Conservation (phyloP, 2,797 vertebrate genomes). For the Diplodus puntazzo region DNA sequence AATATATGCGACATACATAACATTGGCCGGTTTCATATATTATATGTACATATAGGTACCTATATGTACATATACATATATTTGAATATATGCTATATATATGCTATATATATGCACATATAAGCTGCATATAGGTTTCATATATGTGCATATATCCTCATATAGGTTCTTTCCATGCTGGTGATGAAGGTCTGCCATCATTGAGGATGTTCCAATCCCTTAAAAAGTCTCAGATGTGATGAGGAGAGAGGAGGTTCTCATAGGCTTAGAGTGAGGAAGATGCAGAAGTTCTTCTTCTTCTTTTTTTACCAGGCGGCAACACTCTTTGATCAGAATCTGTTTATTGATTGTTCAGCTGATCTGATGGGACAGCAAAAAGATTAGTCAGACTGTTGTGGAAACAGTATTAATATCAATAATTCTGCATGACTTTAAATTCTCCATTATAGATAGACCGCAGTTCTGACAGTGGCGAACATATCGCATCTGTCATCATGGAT, state of each 20-base stretch:
- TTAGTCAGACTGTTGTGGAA: neutral
- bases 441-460: neutral
- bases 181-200: slow-evolving; percentile 4
- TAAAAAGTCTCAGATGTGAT: neutral
- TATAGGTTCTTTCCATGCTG: too few relatives aligned
- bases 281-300: neutral
- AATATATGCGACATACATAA: too few relatives aligned
- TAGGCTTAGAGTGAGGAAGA: neutral
- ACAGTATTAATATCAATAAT: neutral
- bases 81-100: too few relatives aligned
- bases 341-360: slow-evolving; percentile 3
- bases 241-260: neutral
- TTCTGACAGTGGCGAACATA: neutral
- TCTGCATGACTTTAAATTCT: neutral
- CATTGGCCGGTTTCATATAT: too few relatives aligned
- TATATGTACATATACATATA: too few relatives aligned
- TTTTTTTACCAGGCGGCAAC: neutral
- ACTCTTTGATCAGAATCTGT: neutral
- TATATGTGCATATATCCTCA: too few relatives aligned
- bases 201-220: neutral
- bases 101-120: too few relatives aligned
- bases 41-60: too few relatives aligned
- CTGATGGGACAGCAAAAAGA: neutral
- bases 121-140: too few relatives aligned
- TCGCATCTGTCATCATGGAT: neutral